Evolutionary conservation across 1,140 invertebrate genomes (phyloP), one percentile per base, ranked within the genome.

Genomic region (Atta cephalotes): DNA sequence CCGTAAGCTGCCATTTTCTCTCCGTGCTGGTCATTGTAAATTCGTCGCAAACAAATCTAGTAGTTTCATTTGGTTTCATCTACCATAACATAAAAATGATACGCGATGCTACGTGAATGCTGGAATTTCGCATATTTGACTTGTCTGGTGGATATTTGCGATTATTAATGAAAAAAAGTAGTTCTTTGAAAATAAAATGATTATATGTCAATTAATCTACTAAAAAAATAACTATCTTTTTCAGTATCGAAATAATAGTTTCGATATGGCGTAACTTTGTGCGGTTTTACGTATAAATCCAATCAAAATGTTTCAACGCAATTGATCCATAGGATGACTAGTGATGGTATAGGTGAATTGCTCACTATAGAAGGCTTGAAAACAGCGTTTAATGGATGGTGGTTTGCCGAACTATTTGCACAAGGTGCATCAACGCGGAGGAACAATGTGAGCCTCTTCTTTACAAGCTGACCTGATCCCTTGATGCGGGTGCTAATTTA

Each of bases 371-470:
- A 25, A 21, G 65, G 58, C 4, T 53, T 88, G 78, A 91, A 90
- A 91, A 91, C 85, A 63, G 53, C 86, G 90, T 88, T 92, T 90
- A 88, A 88, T 88, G 65, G 58, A 71, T 88, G 51, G 86, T 77
- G 78, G 87, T 51, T 86, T 80, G 77, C 72, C 58, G 72, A 80
- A 86, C 70, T 77, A 92, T 92, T 91, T 89, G 85, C 87, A 85
- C 81, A 84, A 88, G 88, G 65, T 86, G 62, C 62, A 39, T 39
- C 35, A 60, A 35, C 51, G 63, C 51, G 62, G 60, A 71, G 78
- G 86, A 86, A 87, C 77, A 90, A 86, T 87, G 62, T 25, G 39
- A 62, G 58, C 28, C n/a, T 66, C 49, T 79, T 77, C 82, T 85
- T 85, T 79, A 31, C 39, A 74, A 35, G 39, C 80, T 84, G 68